These are phyloP conservation scores for Nymphalis io DNA, from an alignment of 1,140 invertebrate species.

Conservation along the genomic window DNA sequence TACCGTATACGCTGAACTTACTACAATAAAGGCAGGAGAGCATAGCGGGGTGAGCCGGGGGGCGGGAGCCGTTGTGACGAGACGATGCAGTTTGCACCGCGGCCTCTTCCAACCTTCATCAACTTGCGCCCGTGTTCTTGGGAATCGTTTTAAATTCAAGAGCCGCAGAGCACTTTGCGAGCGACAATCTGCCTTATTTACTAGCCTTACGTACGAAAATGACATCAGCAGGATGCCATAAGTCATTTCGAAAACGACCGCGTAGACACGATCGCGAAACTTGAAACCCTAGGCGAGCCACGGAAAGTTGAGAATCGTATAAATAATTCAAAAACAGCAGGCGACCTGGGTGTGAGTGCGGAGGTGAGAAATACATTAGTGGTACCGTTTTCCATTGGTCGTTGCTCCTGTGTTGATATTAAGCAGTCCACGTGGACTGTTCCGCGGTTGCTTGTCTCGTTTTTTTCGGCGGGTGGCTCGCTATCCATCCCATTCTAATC, in stretches of 20 bases:
- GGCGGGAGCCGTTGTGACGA: slow-evolving; percentile 61
- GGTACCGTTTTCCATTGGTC: slow-evolving; percentile 80
- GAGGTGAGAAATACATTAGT: slow-evolving; percentile 81
- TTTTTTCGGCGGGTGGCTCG: slow-evolving; percentile 72
- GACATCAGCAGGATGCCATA: slow-evolving; percentile 53
- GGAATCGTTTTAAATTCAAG: slow-evolving; percentile 80
- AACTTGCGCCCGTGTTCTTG: slow-evolving; percentile 78
- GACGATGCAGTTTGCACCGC: slow-evolving; percentile 79
- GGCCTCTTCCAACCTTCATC: slow-evolving; percentile 77
- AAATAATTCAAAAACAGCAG: slow-evolving; percentile 63
- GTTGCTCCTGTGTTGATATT: slow-evolving; percentile 79
- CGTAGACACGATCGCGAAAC: slow-evolving; percentile 47
- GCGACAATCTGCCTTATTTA: slow-evolving; percentile 55
- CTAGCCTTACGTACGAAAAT: slow-evolving; percentile 54
- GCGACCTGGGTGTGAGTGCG: slow-evolving; percentile 75
- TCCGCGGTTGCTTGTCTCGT: slow-evolving; percentile 73
- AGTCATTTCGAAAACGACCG: slow-evolving; percentile 66
- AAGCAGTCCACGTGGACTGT: slow-evolving; percentile 79
- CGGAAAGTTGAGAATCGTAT: slow-evolving; percentile 66
- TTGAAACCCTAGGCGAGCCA: slow-evolving; percentile 57
- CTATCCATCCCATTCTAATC: slow-evolving; percentile 78
- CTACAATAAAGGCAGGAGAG: slow-evolving; percentile 64
- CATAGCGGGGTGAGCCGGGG: slow-evolving; percentile 46
- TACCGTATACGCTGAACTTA: slow-evolving; percentile 44
- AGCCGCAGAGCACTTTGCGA: slow-evolving; percentile 66